Percentiles rank a stretch among this genome's conserved stretches.
These are phyloP conservation scores for Neolamprologus sp. DNA, from an alignment of 2,113 vertebrate genomes.

Conservation along the genomic window DNA sequence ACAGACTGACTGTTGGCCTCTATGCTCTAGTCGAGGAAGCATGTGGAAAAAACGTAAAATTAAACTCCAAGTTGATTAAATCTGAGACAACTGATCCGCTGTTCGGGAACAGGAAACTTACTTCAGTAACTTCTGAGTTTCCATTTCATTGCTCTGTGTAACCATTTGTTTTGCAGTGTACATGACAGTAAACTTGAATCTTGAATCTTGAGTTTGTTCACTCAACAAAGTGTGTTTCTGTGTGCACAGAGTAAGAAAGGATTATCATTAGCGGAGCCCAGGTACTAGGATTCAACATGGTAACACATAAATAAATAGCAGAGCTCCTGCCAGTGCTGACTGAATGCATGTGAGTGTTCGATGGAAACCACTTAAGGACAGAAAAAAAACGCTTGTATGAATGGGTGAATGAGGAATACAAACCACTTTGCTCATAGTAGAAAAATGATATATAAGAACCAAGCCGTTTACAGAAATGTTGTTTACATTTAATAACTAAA, in stretches of 20 bases:
- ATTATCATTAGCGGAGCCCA: neutral
- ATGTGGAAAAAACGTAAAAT: neutral
- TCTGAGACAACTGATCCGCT: neutral
- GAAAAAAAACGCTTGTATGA: rapidly evolving
- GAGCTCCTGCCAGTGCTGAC: neutral
- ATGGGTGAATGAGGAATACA: neutral
- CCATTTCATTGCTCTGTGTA: neutral
- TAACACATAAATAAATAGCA: neutral
- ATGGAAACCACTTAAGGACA: neutral
- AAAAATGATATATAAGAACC: neutral
- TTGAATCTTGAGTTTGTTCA: neutral
- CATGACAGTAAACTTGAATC: neutral
- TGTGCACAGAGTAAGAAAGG: neutral
- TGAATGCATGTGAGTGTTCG: neutral
- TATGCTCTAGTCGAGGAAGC: neutral
- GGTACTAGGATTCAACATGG: neutral
- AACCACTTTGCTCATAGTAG: neutral
- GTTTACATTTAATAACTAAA: neutral
- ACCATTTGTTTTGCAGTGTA: neutral
- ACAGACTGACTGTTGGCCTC: neutral
- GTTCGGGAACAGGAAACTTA: neutral
- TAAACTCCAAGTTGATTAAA: neutral
- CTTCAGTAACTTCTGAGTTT: neutral
- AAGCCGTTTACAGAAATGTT: neutral
- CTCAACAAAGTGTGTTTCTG: neutral